Base-by-base conservation (phyloP, 2,797 vertebrate genomes). In the Gobionotothen gibberifrons region DNA sequence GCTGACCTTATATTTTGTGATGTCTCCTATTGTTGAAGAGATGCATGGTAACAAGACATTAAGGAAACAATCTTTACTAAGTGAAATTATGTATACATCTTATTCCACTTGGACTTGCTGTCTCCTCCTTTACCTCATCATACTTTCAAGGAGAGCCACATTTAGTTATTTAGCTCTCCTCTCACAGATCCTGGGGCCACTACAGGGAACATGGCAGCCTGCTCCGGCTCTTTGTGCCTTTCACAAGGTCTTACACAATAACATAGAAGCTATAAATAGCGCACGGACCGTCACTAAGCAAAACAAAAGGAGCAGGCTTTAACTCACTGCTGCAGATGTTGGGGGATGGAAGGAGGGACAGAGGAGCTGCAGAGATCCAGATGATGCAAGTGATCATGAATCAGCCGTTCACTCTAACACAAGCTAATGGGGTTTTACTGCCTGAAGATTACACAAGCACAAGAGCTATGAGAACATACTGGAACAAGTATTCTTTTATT, bases 231-330 rank as follows among this genome's bases (percentile, higher is more conserved):
- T 73, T 69, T 83, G 81, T 76, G 84, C 39, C 51, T 86, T 85
- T 79, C 79, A 85, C 57, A 62, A 68, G 76, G 64, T 75, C 76
- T 87, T 87, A 72, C 80, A 90, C 85, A 91, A 88, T 81, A 89
- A 78, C 86, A 85, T 47, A 65, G 49, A 44, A 48, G 13, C 89
- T 91, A 90, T 89, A 92, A 92, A 93, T 93, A 93, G 89, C 81
- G 64, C 55, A 36, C 22, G 17, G 57, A 65, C 85, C 71, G 68
- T 89, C 87, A 88, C 70, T 2, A 32, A 80, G 60, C 82, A 82
- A 80, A 88, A 90, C 76, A 89, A 91, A 89, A 81, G 79, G 62
- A 86, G 66, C 72, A 49, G 72, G 46, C 66, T 70, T 59, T 67
- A 71, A 76, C 68, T 80, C 67, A 69, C 67, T 69, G 77, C 67